Conservation (phyloP, 2,113 vertebrate species). For the Microtus pennsylvanicus region DNA sequence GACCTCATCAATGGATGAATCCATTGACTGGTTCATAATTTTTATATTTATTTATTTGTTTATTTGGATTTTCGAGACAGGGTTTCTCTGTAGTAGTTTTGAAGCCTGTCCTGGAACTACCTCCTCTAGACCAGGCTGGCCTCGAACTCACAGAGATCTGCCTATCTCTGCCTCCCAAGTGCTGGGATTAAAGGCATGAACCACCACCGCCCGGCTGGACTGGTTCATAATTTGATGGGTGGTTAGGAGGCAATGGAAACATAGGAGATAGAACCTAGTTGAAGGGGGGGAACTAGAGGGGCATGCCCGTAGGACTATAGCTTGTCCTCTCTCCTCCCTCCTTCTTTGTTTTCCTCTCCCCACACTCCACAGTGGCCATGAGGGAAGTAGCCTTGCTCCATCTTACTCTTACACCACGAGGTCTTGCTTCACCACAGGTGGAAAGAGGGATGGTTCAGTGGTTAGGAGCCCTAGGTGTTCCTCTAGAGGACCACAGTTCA, state of each 20-base stretch:
- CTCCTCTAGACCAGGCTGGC: too few species aligned
- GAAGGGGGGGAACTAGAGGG: too few species aligned
- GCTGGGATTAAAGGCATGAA: fast-evolving
- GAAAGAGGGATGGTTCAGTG: not conserved
- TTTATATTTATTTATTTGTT: not conserved
- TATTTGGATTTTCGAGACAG: too few species aligned
- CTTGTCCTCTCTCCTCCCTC: not conserved
- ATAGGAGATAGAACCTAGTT: not conserved
- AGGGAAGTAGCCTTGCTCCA: not conserved
- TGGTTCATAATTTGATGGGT: not conserved
- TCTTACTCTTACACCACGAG: not conserved
- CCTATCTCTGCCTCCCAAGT: too few species aligned
- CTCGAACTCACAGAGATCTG: too few species aligned
- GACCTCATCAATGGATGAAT: not conserved
- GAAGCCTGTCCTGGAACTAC: too few species aligned
- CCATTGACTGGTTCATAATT: not conserved
- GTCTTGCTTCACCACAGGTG: not conserved
- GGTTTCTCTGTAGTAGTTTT: too few species aligned
- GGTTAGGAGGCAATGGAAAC: not conserved
- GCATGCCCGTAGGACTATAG: too few species aligned
- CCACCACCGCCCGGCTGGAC: too few species aligned
- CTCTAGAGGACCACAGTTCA: not conserved
- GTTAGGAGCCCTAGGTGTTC: not conserved
- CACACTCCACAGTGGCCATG: not conserved
- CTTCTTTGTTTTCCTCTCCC: not conserved